These are phyloP conservation scores for Drosophila macrospina DNA, from an alignment of 2,888 invertebrate species.

Conservation along the genomic window DNA sequence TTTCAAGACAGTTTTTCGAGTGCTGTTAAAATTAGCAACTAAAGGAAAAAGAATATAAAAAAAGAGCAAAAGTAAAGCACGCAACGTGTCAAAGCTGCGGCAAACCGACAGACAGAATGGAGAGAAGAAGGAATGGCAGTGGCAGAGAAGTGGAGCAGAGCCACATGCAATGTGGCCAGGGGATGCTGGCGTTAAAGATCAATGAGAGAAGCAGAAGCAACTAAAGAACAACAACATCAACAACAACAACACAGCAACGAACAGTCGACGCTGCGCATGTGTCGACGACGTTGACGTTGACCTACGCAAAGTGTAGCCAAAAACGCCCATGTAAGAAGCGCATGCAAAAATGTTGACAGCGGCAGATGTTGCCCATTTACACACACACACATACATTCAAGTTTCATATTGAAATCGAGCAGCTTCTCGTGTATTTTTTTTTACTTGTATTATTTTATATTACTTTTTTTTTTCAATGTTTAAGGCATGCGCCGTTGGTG, in stretches of 20 bases:
- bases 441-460: constrained; percentile 21
- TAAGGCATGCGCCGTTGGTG: constrained; percentile 77
- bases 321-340: constrained; percentile 55
- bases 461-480: constrained; percentile 29
- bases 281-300: constrained; percentile 75
- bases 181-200: constrained; percentile 72
- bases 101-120: constrained; percentile 4
- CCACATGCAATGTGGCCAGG: constrained; percentile 59
- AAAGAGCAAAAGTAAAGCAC: constrained; percentile 56
- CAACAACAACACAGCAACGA: constrained; percentile 16
- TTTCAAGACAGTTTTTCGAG: constrained; percentile 66
- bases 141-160: constrained; percentile 29
- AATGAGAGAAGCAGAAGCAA: constrained; percentile 64
- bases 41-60: constrained; percentile 41
- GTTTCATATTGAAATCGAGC: constrained; percentile 64
- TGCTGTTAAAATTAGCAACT: constrained; percentile 77
- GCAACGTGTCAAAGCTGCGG: constrained; percentile 57
- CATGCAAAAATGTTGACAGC: constrained; percentile 66
- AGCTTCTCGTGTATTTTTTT: constrained; percentile 51
- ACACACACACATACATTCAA: constrained; percentile 30
- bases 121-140: constrained; percentile 6
- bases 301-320: constrained; percentile 81
- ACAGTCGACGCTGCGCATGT: constrained; percentile 63
- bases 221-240: constrained; percentile 23
- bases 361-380: constrained; percentile 73